Conservation (phyloP, 2,888 invertebrate genomes). For the Keiferia lycopersicella region DNA sequence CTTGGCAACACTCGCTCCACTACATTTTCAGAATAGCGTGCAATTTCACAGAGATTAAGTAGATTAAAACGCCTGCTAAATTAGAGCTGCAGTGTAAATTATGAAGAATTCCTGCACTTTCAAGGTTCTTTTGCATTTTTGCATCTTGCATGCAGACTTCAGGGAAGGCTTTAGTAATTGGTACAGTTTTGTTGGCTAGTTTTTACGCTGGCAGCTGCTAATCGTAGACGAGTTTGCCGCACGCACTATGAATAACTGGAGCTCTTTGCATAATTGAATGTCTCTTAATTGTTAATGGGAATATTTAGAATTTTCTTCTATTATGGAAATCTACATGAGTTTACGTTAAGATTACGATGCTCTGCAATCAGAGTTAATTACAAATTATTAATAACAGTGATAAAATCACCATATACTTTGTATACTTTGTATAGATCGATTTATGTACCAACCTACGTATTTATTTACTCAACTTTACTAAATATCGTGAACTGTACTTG, state of each 20-base stretch:
- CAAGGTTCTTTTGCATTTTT: conserved; percentile 12
- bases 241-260: conserved; percentile 11
- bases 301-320: background rate
- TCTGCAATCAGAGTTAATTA: no score
- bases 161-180: background rate
- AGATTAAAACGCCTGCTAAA: conserved; percentile 15
- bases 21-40: conserved; percentile 25
- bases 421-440: no score
- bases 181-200: conserved; percentile 14
- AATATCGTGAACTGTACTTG: no score
- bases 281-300: background rate
- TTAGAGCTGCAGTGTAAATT: conserved; percentile 13
- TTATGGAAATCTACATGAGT: no score
- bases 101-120: conserved; percentile 8
- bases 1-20: conserved; percentile 9
- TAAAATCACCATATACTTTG: no score
- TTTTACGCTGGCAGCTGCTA: conserved; percentile 17
- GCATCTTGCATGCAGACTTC: conserved; percentile 9
- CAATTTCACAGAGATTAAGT: conserved; percentile 28
- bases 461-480: no score
- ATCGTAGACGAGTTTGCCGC: background rate
- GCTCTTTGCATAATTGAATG: conserved; percentile 1
- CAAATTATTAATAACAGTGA: no score
- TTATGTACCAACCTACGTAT: no score
- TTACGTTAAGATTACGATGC: no score